Conservation (phyloP, 2,888 invertebrate genomes). For the Palloptera scutellata region DNA sequence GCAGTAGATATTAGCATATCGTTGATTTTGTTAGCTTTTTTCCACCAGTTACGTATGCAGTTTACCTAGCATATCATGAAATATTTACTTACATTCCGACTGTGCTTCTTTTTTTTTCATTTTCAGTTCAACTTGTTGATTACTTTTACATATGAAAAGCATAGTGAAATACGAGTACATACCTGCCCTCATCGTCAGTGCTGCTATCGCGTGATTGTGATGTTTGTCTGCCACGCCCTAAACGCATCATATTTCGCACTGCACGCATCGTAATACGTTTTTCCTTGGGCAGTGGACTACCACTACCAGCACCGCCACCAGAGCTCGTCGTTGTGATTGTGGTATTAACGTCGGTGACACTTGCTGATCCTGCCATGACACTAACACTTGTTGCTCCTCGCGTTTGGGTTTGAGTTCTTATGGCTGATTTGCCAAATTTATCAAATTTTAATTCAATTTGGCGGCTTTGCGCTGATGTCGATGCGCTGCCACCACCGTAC, state of each 20-base stretch:
- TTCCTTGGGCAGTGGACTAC: slow-evolving; percentile 45
- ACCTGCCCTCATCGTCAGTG: slow-evolving; percentile 59
- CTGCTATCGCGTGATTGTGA: slow-evolving; percentile 57
- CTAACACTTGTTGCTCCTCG: slow-evolving; percentile 26
- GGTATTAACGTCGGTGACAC: slow-evolving; percentile 4
- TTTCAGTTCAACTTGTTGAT: no score
- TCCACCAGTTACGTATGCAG: no score
- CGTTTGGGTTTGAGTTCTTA: slow-evolving; percentile 23
- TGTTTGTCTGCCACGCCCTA: slow-evolving; percentile 51
- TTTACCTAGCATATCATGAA: no score
- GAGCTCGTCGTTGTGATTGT: not conserved
- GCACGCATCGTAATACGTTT: slow-evolving; percentile 54
- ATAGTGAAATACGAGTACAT: slow-evolving; percentile 30
- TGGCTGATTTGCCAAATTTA: slow-evolving; percentile 50
- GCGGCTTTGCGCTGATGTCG: slow-evolving; percentile 31
- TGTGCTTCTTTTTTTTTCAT: no score
- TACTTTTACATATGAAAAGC: no score
- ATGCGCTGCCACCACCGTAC: slow-evolving; percentile 29
- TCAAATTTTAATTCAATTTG: slow-evolving; percentile 50
- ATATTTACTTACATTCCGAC: no score
- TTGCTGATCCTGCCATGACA: slow-evolving; percentile 32
- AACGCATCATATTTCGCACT: slow-evolving; percentile 55
- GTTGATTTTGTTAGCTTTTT: no score
- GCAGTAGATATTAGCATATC: no score
- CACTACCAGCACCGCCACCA: slow-evolving; percentile 10